A percentile compares a stretch with the other conserved stretches of the same genome.
Conservation (phyloP, 1,140 invertebrate species). For the Eurosta solidaginis region DNA sequence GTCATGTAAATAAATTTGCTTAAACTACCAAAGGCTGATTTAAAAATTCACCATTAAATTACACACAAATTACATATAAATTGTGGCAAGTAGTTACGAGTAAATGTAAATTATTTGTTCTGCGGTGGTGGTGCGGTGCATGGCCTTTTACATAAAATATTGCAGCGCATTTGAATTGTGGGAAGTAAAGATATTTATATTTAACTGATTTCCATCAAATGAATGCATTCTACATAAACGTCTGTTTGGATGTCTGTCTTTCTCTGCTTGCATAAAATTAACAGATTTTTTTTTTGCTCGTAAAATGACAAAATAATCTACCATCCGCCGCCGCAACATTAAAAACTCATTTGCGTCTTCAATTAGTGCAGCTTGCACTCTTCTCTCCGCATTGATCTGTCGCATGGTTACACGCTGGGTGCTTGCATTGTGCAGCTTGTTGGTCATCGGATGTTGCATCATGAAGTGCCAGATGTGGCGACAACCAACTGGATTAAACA, state of each 20-base stretch:
- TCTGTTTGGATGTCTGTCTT: not conserved
- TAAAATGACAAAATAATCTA: constrained; percentile 21
- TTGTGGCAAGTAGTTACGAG: not conserved
- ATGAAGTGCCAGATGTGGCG: not conserved
- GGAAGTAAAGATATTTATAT: not conserved
- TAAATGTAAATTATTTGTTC: not conserved
- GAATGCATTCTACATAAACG: not conserved
- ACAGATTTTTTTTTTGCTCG: constrained; percentile 7
- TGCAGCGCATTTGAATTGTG: not conserved
- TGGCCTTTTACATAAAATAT: not conserved
- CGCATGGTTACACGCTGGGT: not conserved
- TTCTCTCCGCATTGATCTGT: no score
- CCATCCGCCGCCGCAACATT: constrained; percentile 1
- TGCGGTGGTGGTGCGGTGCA: not conserved
- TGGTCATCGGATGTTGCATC: not conserved
- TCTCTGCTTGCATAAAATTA: not conserved
- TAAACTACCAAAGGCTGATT: no score
- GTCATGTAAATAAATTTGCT: no score
- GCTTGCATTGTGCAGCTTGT: not conserved
- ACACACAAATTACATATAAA: not conserved
- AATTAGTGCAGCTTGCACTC: constrained; percentile 1
- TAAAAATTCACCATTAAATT: not conserved
- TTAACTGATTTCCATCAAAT: not conserved
- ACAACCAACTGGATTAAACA: constrained; percentile 1
- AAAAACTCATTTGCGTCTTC: constrained; percentile 20